These are phyloP conservation scores for Corythornis vintsioides DNA, from an alignment of 2,113 vertebrate genomes.

Conservation along the genomic window DNA sequence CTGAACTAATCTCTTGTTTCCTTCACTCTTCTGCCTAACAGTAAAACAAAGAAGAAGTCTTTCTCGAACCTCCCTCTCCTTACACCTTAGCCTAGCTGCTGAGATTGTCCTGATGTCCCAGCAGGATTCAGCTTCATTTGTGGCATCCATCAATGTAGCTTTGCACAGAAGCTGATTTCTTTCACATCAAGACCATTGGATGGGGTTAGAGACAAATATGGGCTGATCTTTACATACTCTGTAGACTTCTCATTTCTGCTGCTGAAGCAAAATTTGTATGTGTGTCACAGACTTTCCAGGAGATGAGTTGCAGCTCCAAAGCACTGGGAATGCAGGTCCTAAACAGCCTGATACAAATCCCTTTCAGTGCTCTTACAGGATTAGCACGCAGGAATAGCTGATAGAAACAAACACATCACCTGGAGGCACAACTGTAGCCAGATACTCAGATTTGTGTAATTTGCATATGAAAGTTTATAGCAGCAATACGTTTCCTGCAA, in stretches of 20 bases:
- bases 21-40: background rate
- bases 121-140: background rate
- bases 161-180: background rate
- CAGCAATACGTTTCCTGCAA: background rate
- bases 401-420: background rate
- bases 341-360: background rate
- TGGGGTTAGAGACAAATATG: background rate
- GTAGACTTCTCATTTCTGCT: background rate
- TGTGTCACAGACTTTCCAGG: background rate
- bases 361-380: background rate
- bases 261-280: background rate
- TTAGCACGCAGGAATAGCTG: background rate
- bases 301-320: background rate
- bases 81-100: background rate
- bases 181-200: background rate
- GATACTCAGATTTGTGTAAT: background rate
- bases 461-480: slow-evolving; percentile 22
- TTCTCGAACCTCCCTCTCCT: background rate
- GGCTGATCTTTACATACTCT: background rate
- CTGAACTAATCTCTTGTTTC: background rate
- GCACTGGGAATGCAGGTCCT: background rate
- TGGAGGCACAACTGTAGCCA: slow-evolving; percentile 1
- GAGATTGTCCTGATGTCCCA: background rate
- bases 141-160: background rate
- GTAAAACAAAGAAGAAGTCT: background rate